These are phyloP conservation scores for Papio anubis DNA, from an alignment of 2,113 vertebrate genomes.

Conservation along the genomic window DNA sequence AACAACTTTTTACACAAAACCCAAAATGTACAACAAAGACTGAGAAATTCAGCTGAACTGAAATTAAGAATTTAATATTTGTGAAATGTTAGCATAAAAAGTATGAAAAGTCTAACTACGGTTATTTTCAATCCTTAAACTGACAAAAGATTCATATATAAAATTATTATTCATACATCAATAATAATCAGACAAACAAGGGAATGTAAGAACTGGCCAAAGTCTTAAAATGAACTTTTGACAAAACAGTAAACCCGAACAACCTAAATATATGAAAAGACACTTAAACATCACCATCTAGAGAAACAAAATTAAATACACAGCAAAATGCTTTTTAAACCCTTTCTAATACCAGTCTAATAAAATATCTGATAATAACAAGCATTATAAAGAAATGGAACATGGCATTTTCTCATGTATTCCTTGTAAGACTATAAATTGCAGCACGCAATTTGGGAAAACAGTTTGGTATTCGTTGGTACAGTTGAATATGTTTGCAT, in stretches of 20 bases:
- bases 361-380: background rate
- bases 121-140: background rate
- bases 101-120: background rate
- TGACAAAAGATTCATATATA: background rate
- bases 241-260: background rate
- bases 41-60: background rate
- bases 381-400: background rate
- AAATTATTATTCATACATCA: background rate
- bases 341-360: background rate
- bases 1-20: background rate
- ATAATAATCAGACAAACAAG: background rate
- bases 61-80: background rate
- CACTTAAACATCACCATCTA: background rate
- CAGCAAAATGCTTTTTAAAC: background rate
- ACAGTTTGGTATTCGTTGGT: background rate
- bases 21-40: background rate
- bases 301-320: background rate
- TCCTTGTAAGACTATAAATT: background rate
- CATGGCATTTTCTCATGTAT: background rate
- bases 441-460: background rate
- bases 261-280: background rate
- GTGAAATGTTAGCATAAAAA: background rate
- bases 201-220: background rate
- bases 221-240: background rate
- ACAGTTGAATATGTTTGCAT: background rate